phyloP scores from a whole-genome alignment of 2,888 invertebrate species.

The Papilio protenor region DNA sequence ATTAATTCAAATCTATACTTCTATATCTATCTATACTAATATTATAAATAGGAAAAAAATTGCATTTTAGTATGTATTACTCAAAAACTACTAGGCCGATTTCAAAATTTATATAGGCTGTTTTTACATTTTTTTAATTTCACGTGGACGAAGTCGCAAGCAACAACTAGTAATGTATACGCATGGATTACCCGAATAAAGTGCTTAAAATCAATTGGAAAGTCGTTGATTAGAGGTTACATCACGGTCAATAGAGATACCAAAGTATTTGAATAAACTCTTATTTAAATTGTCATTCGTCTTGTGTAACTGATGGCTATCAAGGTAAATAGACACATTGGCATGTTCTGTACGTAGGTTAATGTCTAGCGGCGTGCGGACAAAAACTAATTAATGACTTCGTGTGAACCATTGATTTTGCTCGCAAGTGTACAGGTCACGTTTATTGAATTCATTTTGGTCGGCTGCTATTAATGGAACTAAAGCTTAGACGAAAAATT shows the following conservation, averaged over 20 bases:
- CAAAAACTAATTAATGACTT: conserved; percentile 38
- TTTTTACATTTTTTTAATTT: too few relatives aligned
- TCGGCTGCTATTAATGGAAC: not conserved
- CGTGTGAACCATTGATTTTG: conserved; percentile 23
- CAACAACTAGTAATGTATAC: too few relatives aligned
- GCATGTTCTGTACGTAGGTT: conserved; percentile 27
- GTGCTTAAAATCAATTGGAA: conserved; percentile 33
- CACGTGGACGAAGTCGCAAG: too few relatives aligned
- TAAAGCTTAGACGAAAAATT: conserved; percentile 1
- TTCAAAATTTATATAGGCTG: too few relatives aligned
- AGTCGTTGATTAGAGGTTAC: conserved; percentile 42
- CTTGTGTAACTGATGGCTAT: conserved; percentile 38
- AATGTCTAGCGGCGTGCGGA: conserved; percentile 31
- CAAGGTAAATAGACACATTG: conserved; percentile 35
- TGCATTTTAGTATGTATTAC: too few relatives aligned
- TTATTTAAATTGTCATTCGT: conserved; percentile 45
- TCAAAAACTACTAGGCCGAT: too few relatives aligned
- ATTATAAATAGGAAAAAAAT: too few relatives aligned
- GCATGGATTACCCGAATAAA: conserved; percentile 20
- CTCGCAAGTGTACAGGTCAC: conserved; percentile 18
- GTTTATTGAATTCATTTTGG: conserved; percentile 26
- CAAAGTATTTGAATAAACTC: conserved; percentile 42
- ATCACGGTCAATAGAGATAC: conserved; percentile 37
- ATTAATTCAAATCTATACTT: too few relatives aligned
- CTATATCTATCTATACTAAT: too few relatives aligned